phyloP scores from a whole-genome alignment of 2,888 invertebrate species.

The Gari tellinella region DNA sequence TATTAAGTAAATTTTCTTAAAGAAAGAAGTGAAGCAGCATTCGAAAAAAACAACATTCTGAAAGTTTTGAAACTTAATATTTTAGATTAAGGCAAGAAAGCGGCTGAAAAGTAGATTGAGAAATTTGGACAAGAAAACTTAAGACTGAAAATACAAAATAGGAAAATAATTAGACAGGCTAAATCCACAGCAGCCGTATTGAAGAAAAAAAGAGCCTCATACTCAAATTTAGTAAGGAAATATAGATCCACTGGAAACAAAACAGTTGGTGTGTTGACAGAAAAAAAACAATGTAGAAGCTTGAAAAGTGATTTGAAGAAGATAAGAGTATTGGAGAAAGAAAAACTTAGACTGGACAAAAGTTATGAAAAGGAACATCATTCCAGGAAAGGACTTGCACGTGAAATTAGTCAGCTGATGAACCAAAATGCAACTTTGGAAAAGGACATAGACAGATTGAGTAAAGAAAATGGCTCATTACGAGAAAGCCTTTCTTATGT shows the following conservation, averaged over 20 bases:
- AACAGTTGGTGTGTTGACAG: too few relatives aligned
- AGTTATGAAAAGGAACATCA: not conserved
- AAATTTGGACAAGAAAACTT: not conserved
- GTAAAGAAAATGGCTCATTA: slow-evolving; percentile 9
- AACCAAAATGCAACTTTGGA: not conserved
- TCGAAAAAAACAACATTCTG: not conserved
- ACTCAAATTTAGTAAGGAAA: too few relatives aligned
- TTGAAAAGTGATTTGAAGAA: not conserved
- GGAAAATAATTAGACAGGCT: not conserved
- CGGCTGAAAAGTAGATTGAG: too few relatives aligned
- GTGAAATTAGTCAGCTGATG: not conserved
- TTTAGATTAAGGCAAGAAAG: not conserved
- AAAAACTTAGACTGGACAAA: not conserved
- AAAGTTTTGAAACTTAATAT: not conserved
- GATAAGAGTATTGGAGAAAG: not conserved
- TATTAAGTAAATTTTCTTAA: not conserved
- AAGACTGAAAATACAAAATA: not conserved
- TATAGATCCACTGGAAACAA: too few relatives aligned
- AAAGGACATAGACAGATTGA: not conserved
- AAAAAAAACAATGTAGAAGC: not conserved
- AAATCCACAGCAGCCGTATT: not conserved
- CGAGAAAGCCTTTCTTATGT: slow-evolving; percentile 19
- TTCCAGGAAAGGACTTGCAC: not conserved
- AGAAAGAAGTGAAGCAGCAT: not conserved
- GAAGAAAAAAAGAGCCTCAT: not conserved